Conservation (phyloP, 92 coral and sea anemone species). For the Palythoa caribaeorum region DNA sequence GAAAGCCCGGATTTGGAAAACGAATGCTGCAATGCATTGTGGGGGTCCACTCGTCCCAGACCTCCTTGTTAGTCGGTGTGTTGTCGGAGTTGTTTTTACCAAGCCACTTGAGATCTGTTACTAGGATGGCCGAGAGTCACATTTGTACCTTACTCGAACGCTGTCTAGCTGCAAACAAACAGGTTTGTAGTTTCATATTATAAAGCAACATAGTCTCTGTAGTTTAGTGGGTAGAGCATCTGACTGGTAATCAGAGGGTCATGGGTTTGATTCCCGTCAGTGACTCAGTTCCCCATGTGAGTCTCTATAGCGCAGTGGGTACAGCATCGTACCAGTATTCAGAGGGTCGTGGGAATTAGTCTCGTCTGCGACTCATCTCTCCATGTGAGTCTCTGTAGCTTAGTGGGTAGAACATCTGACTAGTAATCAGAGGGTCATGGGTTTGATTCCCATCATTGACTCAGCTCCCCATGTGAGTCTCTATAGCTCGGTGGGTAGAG, state of each 20-base stretch:
- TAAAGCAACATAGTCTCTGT: slow-evolving; percentile 42
- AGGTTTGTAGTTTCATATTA: slow-evolving; percentile 63
- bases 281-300: no score
- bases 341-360: no score
- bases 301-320: no score
- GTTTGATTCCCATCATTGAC: no score
- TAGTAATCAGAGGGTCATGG: no score
- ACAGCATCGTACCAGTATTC: no score
- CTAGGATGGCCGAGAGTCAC: slow-evolving; percentile 79
- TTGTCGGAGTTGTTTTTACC: slow-evolving; percentile 78
- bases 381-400: no score
- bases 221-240: not conserved
- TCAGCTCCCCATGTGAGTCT: no score
- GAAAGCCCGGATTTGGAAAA: slow-evolving; percentile 74
- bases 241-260: not conserved
- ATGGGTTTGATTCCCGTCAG: no score
- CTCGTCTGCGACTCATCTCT: no score
- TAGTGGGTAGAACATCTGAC: no score
- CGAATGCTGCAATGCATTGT: slow-evolving; percentile 75
- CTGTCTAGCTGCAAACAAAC: slow-evolving; percentile 59
- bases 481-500: no score
- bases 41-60: slow-evolving; percentile 84
- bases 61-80: slow-evolving; percentile 70
- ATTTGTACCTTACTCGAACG: slow-evolving; percentile 82
- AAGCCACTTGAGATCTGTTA: slow-evolving; percentile 76